phyloP scores from a whole-genome alignment of 2,888 invertebrate species.

The Acleris emargana region DNA sequence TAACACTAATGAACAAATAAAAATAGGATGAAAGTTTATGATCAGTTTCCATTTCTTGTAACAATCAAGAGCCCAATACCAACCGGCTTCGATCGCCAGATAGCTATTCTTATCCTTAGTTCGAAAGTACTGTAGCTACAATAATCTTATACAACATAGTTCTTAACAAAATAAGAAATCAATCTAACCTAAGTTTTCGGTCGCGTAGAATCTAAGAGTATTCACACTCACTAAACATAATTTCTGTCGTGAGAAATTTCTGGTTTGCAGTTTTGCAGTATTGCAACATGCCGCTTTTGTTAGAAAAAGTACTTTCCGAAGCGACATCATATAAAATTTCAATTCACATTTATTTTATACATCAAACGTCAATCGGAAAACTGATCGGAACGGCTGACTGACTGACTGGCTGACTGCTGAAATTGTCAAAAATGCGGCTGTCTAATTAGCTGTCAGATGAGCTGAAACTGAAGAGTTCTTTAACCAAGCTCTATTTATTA shows the following conservation, averaged over 20 bases:
- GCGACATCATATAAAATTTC: slow-evolving; percentile 64
- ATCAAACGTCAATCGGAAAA: slow-evolving; percentile 48
- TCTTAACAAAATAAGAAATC: slow-evolving; percentile 22
- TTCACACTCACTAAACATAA: slow-evolving; percentile 61
- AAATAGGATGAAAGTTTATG: too few relatives aligned
- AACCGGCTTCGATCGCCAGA: too few relatives aligned
- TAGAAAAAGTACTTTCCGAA: slow-evolving; percentile 70
- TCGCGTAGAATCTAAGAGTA: slow-evolving; percentile 64
- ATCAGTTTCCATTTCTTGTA: too few relatives aligned
- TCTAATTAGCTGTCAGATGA: slow-evolving; percentile 13
- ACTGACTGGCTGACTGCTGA: slow-evolving; percentile 3
- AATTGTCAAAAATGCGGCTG: not conserved
- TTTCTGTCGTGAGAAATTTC: slow-evolving; percentile 62
- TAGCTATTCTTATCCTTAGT: too few relatives aligned
- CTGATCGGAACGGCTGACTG: slow-evolving; percentile 19
- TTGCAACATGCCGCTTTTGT: slow-evolving; percentile 65
- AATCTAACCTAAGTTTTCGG: slow-evolving; percentile 77
- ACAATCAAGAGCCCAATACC: too few relatives aligned
- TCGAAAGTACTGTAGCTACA: too few relatives aligned
- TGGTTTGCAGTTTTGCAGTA: slow-evolving; percentile 56
- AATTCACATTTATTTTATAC: slow-evolving; percentile 52
- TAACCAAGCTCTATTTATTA: too few relatives aligned
- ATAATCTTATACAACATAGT: not conserved
- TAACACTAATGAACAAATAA: too few relatives aligned
- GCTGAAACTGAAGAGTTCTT: not conserved